Base-by-base conservation (phyloP, 53 echinoderm and acorn worm genomes). In the Patiria pectinifera region DNA sequence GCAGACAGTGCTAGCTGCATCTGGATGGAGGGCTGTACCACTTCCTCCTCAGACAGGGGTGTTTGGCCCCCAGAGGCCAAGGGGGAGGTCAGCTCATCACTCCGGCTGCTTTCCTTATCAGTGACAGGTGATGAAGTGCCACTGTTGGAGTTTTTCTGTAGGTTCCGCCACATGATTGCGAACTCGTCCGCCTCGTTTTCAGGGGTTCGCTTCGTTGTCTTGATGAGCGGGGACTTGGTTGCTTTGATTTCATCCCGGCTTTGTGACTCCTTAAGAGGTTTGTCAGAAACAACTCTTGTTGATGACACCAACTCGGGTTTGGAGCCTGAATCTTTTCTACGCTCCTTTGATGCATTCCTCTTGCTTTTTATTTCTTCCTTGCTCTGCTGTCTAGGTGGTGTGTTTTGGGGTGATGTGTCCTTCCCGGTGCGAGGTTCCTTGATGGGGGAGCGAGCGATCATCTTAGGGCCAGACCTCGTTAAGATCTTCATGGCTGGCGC, bases 151-250 rank as follows among this genome's bases (percentile, higher is more conserved):
- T 11, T 63, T 43, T 74, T 86, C 59, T 95, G 93, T 14, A 97
- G 92, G 62, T 93, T 91, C 53, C 92, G 94, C 97, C 97, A 97
- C 91, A 97, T 94, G 89, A 84, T 72, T 11, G 97, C 95, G 24
- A 95, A 94, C 78, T 97, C 97, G 18, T 94, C 92, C 47, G 78
- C 93, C 22, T 95, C 93, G 11, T 76, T 91, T 18, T 53, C 72
- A 8, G 83, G n/a, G 11, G 15, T 11, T 45, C 47, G 22, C 83
- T 83, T 18, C 45, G 6, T 59, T 24, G 23, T 60, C 48, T 63
- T 91, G 91, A 22, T 58, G 69, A 48, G 47, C 44, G 6, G 24
- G 14, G 59, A 26, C 45, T 46, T 62, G 21, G 80, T 23, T 2
- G 35, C 76, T 48, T 45, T 16, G 4, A 4, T 87, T 12, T 87